A percentile compares a stretch with the other conserved stretches of the same genome.
These are phyloP conservation scores for Gonocerus acuteangulatus DNA, from an alignment of 2,888 invertebrate genomes.

Conservation along the genomic window DNA sequence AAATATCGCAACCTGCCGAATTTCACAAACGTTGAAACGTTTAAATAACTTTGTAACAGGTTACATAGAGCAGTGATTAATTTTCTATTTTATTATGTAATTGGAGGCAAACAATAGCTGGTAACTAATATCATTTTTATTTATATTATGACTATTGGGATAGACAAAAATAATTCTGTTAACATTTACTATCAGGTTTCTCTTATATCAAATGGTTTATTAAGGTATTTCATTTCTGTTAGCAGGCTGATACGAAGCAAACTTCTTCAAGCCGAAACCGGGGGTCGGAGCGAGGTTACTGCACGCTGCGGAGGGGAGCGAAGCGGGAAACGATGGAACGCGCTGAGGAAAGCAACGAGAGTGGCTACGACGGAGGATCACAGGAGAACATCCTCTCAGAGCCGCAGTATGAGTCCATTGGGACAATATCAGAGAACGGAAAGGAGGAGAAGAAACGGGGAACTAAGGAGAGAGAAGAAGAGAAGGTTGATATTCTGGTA, in stretches of 20 bases:
- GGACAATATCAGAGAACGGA: neutral
- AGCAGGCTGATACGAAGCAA: neutral
- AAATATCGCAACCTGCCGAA: too few relatives aligned
- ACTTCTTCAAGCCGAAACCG: neutral
- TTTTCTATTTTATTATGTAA: too few relatives aligned
- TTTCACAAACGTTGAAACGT: too few relatives aligned
- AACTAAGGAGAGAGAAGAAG: conserved; percentile 1
- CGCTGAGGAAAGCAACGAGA: conserved; percentile 12
- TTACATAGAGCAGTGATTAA: too few relatives aligned
- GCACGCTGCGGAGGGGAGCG: conserved; percentile 25
- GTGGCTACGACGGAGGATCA: conserved; percentile 16
- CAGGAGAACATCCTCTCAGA: conserved; percentile 12
- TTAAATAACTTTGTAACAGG: too few relatives aligned
- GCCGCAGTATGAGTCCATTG: conserved; percentile 1
- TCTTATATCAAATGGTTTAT: too few relatives aligned
- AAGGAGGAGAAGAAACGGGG: neutral
- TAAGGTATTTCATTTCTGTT: too few relatives aligned
- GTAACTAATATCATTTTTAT: too few relatives aligned
- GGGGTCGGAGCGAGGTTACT: conserved; percentile 13
- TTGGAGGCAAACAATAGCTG: too few relatives aligned
- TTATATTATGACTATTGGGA: too few relatives aligned
- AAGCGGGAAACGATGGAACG: conserved; percentile 7
- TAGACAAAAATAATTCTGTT: too few relatives aligned
- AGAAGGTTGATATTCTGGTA: neutral
- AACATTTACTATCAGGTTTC: too few relatives aligned